Evolutionary conservation across 2,113 vertebrate species (phyloP).

Genomic region (Prunella himalayana): DNA sequence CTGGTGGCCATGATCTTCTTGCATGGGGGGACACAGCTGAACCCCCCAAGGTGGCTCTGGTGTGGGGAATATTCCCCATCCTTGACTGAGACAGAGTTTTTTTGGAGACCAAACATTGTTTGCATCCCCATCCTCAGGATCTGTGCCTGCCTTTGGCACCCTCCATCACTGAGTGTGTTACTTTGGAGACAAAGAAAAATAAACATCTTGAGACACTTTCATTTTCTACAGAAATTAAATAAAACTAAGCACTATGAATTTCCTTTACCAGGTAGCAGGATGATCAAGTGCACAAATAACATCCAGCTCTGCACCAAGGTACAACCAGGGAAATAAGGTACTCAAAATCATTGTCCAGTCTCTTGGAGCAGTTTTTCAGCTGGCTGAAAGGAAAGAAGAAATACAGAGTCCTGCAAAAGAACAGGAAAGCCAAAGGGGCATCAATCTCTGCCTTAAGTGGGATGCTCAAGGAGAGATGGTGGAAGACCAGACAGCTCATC

Average conservation of each 20-base stretch:
- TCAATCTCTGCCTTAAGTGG: not conserved
- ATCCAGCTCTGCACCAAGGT: not conserved
- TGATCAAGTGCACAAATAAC: not conserved
- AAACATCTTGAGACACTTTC: not conserved
- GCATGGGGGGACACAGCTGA: not conserved
- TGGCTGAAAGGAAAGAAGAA: not conserved
- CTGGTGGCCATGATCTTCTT: accelerated
- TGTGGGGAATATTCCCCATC: not conserved
- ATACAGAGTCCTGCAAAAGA: not conserved
- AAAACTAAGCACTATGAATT: not conserved
- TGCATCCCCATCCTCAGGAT: not conserved
- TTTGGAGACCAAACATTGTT: not conserved
- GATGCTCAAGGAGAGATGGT: not conserved
- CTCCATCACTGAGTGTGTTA: accelerated
- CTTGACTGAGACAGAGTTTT: not conserved
- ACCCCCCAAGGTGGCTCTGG: not conserved
- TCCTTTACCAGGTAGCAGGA: not conserved
- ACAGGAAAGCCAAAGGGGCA: not conserved
- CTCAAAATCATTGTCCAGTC: not conserved
- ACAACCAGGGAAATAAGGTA: not conserved
- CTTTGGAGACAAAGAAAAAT: not conserved
- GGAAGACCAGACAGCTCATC: not conserved
- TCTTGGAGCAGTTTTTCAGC: not conserved
- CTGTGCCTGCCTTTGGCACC: not conserved
- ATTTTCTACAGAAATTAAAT: not conserved